These are phyloP conservation scores for Anguilla pacifica DNA, from an alignment of 2,797 vertebrate genomes.

Conservation along the genomic window DNA sequence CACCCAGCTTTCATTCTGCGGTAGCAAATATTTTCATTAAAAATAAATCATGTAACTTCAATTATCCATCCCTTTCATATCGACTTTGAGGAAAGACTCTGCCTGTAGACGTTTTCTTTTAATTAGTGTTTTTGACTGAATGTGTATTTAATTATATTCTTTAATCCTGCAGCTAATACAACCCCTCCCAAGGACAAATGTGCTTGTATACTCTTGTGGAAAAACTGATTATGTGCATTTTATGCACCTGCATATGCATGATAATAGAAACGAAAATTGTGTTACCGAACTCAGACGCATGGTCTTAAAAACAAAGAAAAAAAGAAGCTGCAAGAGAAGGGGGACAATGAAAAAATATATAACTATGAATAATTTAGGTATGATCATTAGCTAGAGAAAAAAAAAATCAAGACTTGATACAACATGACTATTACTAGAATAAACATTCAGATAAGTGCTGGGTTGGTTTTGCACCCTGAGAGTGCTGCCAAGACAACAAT, in stretches of 20 bases:
- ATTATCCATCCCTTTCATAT: slow-evolving; percentile 36
- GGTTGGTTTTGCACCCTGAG: neutral
- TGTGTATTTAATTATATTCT: slow-evolving; percentile 44
- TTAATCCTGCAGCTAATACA: slow-evolving; percentile 38
- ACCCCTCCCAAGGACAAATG: slow-evolving; percentile 34
- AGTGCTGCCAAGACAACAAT: neutral
- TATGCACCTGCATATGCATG: slow-evolving; percentile 23
- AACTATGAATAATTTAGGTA: neutral
- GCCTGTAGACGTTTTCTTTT: slow-evolving; percentile 42
- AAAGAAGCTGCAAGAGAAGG: neutral
- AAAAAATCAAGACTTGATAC: neutral
- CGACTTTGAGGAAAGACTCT: slow-evolving; percentile 35
- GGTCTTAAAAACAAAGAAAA: neutral
- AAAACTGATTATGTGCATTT: slow-evolving; percentile 32
- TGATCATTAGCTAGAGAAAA: neutral
- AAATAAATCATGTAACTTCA: slow-evolving; percentile 22
- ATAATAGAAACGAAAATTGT: slow-evolving; percentile 24
- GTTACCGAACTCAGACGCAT: neutral
- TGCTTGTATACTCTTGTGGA: slow-evolving; percentile 33
- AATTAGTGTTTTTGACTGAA: slow-evolving; percentile 35
- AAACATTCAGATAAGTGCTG: neutral
- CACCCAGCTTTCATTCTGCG: neutral
- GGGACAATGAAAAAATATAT: neutral
- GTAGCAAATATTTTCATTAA: neutral
- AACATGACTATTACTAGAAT: neutral